These are phyloP conservation scores for Clarias gariepinus DNA, from an alignment of 2,113 vertebrate genomes.

Conservation along the genomic window DNA sequence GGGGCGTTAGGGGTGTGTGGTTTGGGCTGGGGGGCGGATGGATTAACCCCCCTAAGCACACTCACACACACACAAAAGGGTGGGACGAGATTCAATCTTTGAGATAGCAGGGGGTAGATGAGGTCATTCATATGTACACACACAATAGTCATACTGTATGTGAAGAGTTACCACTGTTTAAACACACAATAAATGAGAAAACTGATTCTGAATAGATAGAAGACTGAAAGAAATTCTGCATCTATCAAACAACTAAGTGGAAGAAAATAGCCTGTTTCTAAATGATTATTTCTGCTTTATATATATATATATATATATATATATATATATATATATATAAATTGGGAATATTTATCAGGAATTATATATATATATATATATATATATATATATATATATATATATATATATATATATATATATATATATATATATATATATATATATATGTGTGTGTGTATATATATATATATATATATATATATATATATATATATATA, in stretches of 20 bases:
- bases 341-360: too few relatives aligned
- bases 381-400: background rate
- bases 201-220: background rate
- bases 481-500: background rate
- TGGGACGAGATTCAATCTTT: background rate
- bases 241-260: background rate
- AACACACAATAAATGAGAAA: background rate
- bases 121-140: constrained; percentile 7
- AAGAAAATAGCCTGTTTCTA: background rate
- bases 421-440: too few relatives aligned
- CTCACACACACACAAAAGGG: constrained; percentile 10
- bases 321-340: background rate
- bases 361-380: background rate
- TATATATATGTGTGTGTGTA: background rate
- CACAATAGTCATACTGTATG: background rate
- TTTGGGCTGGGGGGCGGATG: constrained; percentile 33
- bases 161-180: background rate
- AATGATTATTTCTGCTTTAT: too few relatives aligned
- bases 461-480: background rate
- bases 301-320: background rate
- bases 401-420: background rate
- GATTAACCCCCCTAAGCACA: constrained; percentile 14
- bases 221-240: background rate
- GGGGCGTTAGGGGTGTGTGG: too few relatives aligned
- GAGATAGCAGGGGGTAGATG: constrained; percentile 26